Conservation (phyloP, 2,113 vertebrate species). For the Colinus virginianus region DNA sequence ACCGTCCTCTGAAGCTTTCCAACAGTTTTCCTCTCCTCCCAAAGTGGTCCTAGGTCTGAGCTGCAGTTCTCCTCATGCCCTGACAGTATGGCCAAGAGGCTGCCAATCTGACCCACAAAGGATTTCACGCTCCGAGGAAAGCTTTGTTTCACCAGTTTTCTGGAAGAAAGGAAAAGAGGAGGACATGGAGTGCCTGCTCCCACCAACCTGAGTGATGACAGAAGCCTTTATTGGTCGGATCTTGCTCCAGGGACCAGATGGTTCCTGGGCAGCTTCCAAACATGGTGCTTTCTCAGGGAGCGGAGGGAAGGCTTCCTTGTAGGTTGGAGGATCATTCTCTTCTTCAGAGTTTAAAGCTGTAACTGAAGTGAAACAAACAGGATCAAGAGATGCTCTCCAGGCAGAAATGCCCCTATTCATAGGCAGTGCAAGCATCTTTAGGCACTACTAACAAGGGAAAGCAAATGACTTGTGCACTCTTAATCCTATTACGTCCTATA, state of each 20-base stretch:
- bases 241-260: constrained; percentile 93
- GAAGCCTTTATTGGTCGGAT: constrained; percentile 97
- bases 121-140: not conserved
- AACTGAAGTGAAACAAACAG: constrained; percentile 68
- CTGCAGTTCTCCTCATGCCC: not conserved
- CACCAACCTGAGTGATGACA: constrained; percentile 95
- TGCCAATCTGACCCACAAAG: not conserved
- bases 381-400: not conserved
- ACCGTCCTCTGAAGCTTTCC: not conserved
- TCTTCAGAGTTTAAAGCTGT: constrained; percentile 89
- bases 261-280: constrained; percentile 89
- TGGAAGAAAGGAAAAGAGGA: not conserved
- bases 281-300: constrained; percentile 94
- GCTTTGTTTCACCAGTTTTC: not conserved
- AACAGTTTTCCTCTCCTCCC: not conserved
- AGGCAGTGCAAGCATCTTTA: not conserved
- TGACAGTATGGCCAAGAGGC: not conserved
- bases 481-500: constrained; percentile 1
- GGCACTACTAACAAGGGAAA: not conserved
- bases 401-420: not conserved
- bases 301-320: constrained; percentile 98
- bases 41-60: not conserved
- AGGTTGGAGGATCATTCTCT: constrained; percentile 95
- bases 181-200: not conserved
- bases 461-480: not conserved